Evolutionary conservation across 1,140 invertebrate species (phyloP).

Genomic region (Aphelenchoides avenae): DNA sequence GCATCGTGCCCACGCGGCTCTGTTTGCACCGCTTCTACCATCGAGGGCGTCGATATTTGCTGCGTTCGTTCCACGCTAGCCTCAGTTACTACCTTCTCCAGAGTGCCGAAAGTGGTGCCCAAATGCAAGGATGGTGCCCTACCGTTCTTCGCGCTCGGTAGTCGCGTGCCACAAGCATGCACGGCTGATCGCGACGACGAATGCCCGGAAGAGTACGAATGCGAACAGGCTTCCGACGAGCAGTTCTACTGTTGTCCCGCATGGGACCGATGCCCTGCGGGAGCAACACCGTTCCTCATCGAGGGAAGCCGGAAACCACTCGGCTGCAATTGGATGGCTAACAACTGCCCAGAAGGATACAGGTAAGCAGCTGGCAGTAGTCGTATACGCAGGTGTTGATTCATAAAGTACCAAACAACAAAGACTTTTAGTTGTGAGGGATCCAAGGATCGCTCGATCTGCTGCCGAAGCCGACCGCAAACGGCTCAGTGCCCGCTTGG

Average conservation of each 20-base stretch:
- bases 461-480: slow-evolving; percentile 31
- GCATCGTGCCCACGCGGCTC: slow-evolving; percentile 48
- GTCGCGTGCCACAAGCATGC: slow-evolving; percentile 38
- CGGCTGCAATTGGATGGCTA: slow-evolving; percentile 51
- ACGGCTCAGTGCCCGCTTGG: slow-evolving; percentile 44
- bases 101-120: slow-evolving; percentile 41
- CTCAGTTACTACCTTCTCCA: slow-evolving; percentile 19
- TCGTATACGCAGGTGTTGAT: neutral
- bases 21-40: slow-evolving; percentile 43
- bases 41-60: slow-evolving; percentile 55
- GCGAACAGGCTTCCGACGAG: slow-evolving; percentile 37
- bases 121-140: slow-evolving; percentile 47
- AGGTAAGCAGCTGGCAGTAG: too few relatives aligned
- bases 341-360: slow-evolving; percentile 58
- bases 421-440: slow-evolving; percentile 44
- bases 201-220: slow-evolving; percentile 50
- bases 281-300: slow-evolving; percentile 44
- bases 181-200: slow-evolving; percentile 40
- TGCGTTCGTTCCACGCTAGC: slow-evolving; percentile 35
- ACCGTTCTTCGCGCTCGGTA: slow-evolving; percentile 47
- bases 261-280: slow-evolving; percentile 40
- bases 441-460: slow-evolving; percentile 45
- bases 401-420: neutral
- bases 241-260: slow-evolving; percentile 47
- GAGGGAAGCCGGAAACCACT: slow-evolving; percentile 43